Conservation (phyloP, 2,888 invertebrate species). For the Scaptomyza parva region DNA sequence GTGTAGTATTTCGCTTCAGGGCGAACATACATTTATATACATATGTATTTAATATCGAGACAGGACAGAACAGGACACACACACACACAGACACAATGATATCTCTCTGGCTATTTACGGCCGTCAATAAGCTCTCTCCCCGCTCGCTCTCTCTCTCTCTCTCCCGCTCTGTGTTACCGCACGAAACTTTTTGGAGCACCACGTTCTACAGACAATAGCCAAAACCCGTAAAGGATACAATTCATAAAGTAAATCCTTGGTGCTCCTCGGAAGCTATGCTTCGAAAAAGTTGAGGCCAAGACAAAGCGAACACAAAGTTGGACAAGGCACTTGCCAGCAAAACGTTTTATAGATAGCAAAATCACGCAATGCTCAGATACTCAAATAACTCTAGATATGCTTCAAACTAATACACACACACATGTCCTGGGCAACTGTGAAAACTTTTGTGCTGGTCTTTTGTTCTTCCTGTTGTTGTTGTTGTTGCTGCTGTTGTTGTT, state of each 20-base stretch:
- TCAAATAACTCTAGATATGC: conserved; percentile 50
- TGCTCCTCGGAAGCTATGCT: conserved; percentile 1
- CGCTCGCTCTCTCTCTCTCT: background rate
- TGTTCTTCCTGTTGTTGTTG: conserved; percentile 36
- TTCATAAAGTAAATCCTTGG: conserved; percentile 66
- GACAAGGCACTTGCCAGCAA: conserved; percentile 59
- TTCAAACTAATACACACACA: conserved; percentile 22
- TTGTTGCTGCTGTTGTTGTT: conserved; percentile 63
- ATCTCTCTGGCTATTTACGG: conserved; percentile 67
- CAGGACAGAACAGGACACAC: conserved; percentile 13
- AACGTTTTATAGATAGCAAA: conserved; percentile 71
- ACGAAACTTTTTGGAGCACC: background rate
- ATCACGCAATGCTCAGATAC: conserved; percentile 59
- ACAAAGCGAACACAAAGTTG: conserved; percentile 60
- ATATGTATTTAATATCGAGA: conserved; percentile 55
- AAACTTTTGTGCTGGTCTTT: conserved; percentile 69
- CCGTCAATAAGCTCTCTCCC: conserved; percentile 41
- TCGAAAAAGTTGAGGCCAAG: conserved; percentile 36
- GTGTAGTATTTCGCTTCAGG: conserved; percentile 18
- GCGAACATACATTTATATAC: conserved; percentile 24
- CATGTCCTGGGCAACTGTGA: conserved; percentile 43
- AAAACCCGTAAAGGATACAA: conserved; percentile 66
- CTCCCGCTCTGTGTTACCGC: background rate
- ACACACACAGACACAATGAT: conserved; percentile 50
- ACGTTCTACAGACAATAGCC: conserved; percentile 36